Evolutionary conservation across 2,797 vertebrate species (phyloP).

Genomic region (Hydrocynus forskahlii): DNA sequence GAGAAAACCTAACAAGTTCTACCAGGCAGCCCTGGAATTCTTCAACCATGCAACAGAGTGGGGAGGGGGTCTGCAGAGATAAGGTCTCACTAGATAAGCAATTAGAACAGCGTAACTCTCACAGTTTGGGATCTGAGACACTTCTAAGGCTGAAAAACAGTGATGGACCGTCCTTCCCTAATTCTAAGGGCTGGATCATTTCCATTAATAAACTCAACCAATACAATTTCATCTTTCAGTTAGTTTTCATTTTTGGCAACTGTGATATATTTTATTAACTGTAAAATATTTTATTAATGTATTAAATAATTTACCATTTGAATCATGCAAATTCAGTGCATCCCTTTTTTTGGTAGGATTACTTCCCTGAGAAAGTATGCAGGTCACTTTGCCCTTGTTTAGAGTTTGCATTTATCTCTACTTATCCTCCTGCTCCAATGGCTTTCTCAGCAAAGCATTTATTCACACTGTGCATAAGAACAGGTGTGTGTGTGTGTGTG

Average conservation of each 20-base stretch:
- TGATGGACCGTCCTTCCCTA: background rate
- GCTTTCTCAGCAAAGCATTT: background rate
- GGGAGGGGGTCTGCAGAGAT: constrained; percentile 17
- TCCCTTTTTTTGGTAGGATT: background rate
- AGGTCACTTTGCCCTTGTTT: constrained; percentile 16
- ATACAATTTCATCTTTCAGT: too few species aligned
- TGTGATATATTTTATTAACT: too few species aligned
- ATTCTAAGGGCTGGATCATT: background rate
- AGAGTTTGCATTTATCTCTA: constrained; percentile 6
- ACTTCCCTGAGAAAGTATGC: background rate
- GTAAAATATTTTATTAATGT: background rate
- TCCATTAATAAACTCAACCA: too few species aligned
- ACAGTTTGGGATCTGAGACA: background rate
- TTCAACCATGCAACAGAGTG: constrained; percentile 6
- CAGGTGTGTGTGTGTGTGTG: constrained; percentile 1
- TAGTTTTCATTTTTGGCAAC: background rate
- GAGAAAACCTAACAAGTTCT: constrained; percentile 69
- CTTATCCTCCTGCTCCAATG: background rate
- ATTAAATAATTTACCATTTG: background rate
- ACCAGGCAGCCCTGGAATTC: constrained; percentile 73
- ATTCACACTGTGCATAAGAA: background rate
- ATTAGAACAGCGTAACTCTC: background rate
- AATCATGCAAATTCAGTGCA: background rate
- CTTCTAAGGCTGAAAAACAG: background rate
- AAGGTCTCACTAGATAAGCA: constrained; percentile 27